phyloP scores from a whole-genome alignment of 2,113 vertebrate genomes.

The Cyanistes caeruleus region DNA sequence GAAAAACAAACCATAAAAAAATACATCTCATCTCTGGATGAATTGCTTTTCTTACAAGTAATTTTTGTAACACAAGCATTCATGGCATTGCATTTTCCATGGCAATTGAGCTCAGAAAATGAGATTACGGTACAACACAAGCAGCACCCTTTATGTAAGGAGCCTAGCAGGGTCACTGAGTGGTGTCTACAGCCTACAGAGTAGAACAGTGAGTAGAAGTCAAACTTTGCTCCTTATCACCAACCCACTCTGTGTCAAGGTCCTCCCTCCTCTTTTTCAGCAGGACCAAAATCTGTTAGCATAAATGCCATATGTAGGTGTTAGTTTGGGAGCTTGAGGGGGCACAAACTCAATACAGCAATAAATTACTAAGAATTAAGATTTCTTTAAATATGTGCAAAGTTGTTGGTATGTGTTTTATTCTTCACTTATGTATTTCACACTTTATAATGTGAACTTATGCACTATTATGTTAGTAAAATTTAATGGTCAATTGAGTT shows the following conservation, averaged over 20 bases:
- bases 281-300: not conserved
- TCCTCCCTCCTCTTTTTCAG: not conserved
- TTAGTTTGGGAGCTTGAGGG: not conserved
- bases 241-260: not conserved
- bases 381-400: not conserved
- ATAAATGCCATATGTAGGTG: not conserved
- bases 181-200: not conserved
- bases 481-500: not conserved
- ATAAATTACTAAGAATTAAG: not conserved
- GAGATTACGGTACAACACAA: not conserved
- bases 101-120: not conserved
- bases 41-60: not conserved
- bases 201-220: not conserved
- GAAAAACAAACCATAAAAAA: constrained; percentile 15
- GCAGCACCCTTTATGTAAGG: not conserved
- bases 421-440: not conserved
- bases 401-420: not conserved
- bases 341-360: not conserved
- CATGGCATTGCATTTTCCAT: not conserved
- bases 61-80: not conserved
- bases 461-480: not conserved
- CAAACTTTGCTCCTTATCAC: not conserved
- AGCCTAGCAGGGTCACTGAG: not conserved
- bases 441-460: not conserved
- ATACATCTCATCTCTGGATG: not conserved